Percentiles rank a stretch among this genome's conserved stretches.
Evolutionary conservation across 2,797 vertebrate species (phyloP).

Genomic region (Sebastes melanostomus): DNA sequence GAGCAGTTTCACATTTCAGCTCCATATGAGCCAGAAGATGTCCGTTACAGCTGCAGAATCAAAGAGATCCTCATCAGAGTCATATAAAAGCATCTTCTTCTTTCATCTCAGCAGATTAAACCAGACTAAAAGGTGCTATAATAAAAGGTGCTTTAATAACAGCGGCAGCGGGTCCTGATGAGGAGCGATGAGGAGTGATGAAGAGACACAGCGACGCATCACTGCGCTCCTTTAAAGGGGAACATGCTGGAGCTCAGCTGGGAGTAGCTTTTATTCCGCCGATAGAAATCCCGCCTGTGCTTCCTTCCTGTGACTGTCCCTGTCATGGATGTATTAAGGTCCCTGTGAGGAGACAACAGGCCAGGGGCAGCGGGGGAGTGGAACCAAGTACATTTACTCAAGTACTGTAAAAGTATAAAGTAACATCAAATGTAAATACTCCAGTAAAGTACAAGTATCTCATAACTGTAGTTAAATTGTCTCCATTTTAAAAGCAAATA

Average conservation of each 20-base stretch:
- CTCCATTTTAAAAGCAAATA: too few species aligned
- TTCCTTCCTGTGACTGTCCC: neutral
- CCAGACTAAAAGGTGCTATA: neutral
- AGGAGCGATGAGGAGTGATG: neutral
- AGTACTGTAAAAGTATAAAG: too few species aligned
- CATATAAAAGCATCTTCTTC: neutral
- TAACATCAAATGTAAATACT: too few species aligned
- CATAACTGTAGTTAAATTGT: too few species aligned
- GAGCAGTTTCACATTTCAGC: conserved; percentile 15
- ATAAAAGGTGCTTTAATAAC: neutral
- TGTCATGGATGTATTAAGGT: neutral
- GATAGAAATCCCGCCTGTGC: conserved; percentile 40
- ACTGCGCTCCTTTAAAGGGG: conserved; percentile 70
- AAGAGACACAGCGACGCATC: conserved; percentile 17
- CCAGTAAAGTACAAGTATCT: too few species aligned
- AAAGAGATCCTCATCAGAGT: neutral
- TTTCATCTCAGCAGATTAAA: neutral
- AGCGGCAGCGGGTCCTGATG: neutral
- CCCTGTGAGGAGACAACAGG: neutral
- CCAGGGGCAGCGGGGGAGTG: too few species aligned
- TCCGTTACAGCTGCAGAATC: neutral
- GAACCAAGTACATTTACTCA: too few species aligned
- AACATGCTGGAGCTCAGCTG: conserved; percentile 12
- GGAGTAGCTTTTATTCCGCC: conserved; percentile 25
- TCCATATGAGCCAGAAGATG: conserved; percentile 3